These are phyloP conservation scores for Noctua fimbriata DNA, from an alignment of 2,888 invertebrate genomes.

Conservation along the genomic window DNA sequence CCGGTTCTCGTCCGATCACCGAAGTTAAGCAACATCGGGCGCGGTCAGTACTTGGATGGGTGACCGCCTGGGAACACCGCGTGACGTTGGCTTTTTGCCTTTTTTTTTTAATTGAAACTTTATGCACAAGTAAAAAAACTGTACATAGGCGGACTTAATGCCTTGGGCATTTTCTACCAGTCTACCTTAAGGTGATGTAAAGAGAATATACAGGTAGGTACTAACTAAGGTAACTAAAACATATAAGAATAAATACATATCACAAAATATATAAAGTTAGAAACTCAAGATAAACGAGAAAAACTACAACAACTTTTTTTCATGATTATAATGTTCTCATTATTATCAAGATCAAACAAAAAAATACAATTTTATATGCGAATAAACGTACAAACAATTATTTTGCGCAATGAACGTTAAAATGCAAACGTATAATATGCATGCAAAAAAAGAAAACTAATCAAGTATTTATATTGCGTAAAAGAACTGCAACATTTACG, in stretches of 20 bases:
- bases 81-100: conserved; percentile 81
- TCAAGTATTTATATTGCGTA: background rate
- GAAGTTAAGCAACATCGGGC: conserved; percentile 88
- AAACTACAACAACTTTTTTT: background rate
- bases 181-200: too few relatives aligned
- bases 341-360: background rate
- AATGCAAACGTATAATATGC: background rate
- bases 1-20: conserved; percentile 89
- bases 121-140: too few relatives aligned
- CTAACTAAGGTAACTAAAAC: too few relatives aligned
- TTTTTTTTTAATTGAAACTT: too few relatives aligned
- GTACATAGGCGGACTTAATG: too few relatives aligned
- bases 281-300: too few relatives aligned
- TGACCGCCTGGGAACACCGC: conserved; percentile 87
- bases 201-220: too few relatives aligned
- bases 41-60: conserved; percentile 89
- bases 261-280: too few relatives aligned
- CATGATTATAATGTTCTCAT: background rate
- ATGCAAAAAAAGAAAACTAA: conserved; percentile 11
- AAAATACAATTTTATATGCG: background rate
- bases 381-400: background rate
- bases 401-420: background rate
- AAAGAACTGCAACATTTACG: background rate
- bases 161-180: too few relatives aligned
- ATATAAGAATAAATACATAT: too few relatives aligned